Evolutionary conservation across 2,113 vertebrate species (phyloP).

Genomic region (Nesoenas mayeri): DNA sequence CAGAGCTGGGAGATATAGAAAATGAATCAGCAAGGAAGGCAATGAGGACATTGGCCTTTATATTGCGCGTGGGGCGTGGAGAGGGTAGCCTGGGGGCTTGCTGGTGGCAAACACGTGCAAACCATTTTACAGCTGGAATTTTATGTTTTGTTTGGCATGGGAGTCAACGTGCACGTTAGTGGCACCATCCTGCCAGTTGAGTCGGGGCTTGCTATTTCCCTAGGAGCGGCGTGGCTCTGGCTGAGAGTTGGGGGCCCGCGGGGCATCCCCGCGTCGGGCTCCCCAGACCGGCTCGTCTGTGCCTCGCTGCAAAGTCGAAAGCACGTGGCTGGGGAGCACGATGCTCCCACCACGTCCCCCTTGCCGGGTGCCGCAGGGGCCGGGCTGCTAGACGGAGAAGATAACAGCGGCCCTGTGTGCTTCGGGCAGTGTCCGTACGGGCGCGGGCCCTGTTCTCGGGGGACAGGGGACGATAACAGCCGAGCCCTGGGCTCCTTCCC

Average conservation of each 20-base stretch:
- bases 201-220: accelerated
- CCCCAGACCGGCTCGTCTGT: accelerated
- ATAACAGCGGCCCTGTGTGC: background rate
- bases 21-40: background rate
- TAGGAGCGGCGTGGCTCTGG: accelerated
- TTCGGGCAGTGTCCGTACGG: background rate
- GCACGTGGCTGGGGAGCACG: accelerated
- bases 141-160: background rate
- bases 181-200: accelerated
- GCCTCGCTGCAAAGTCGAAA: accelerated
- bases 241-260: accelerated
- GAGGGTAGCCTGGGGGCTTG: accelerated
- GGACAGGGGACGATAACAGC: background rate
- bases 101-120: background rate
- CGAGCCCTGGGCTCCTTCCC: background rate
- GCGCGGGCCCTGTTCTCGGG: accelerated
- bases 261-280: accelerated
- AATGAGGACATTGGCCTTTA: background rate
- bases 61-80: accelerated
- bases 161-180: accelerated
- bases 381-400: background rate
- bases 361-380: background rate
- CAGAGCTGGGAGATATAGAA: background rate
- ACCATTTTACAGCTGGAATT: background rate
- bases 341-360: background rate